These are phyloP conservation scores for Ypsolopha sequella DNA, from an alignment of 2,888 invertebrate genomes.

Conservation along the genomic window DNA sequence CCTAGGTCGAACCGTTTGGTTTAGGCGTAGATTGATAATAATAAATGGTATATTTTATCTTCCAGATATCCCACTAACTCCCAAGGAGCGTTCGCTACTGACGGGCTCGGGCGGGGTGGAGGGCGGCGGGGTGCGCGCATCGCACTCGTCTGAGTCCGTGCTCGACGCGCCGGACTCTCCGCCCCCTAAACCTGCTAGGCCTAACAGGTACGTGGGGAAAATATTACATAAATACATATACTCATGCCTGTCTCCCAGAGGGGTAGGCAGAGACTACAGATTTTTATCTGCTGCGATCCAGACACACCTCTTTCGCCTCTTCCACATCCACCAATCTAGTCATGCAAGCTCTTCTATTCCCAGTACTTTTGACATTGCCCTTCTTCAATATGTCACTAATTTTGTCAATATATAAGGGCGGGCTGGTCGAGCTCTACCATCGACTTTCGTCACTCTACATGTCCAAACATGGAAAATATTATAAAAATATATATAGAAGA, in stretches of 20 bases:
- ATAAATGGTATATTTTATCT: conserved; percentile 5
- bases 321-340: no score
- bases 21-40: not conserved
- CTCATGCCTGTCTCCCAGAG: no score
- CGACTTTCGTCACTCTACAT: no score
- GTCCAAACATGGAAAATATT: no score
- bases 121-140: conserved; percentile 73
- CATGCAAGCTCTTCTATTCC: no score
- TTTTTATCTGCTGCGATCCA: no score
- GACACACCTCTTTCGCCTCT: no score
- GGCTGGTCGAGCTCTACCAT: no score
- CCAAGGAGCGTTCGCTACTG: conserved; percentile 78
- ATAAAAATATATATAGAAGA: no score
- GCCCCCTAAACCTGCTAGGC: conserved; percentile 92
- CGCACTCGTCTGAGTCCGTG: conserved; percentile 87
- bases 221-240: not conserved
- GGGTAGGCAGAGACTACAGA: no score
- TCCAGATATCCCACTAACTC: conserved; percentile 86
- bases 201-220: conserved; percentile 71
- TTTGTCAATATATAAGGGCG: no score
- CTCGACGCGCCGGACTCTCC: conserved; percentile 73
- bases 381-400: not conserved
- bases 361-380: no score
- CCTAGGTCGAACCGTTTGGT: not conserved
- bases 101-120: conserved; percentile 75